Evolutionary conservation across 1,140 invertebrate species (phyloP), one percentile per base, ranked within the genome.

Genomic region (Aphelenchoides besseyi): DNA sequence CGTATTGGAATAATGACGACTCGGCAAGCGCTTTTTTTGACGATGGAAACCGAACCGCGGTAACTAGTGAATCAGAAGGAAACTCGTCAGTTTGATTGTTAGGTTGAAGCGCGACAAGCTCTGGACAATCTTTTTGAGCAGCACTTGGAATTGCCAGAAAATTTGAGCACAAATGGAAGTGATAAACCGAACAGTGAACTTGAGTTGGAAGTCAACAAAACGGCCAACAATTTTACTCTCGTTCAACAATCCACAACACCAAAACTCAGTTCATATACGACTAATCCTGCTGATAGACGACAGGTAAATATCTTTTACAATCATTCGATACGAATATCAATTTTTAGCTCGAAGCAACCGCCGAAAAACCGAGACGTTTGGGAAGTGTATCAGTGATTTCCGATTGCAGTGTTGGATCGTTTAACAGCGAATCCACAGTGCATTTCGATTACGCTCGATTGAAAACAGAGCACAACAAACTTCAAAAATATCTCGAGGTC

Each of bases 401-500:
- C 23, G 69, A 70, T 54, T 33, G 61, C 26, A 63, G 59, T 59
- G 36, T 74, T 55, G 41, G 54, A 30, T 74, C 59, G 8, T 64
- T 77, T 55, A 35, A 59, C 33, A 77, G 64, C 29, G 79, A 80
- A 48, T 3, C 55, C 16, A 81, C 76, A 18, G 61, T 80, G 35
- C 76, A 81, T 30, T 66, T 79, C 9, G 77, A 79, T 61, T 80
- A 80, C 29, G 12, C 75, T 1, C 64, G 77, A 53, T 37, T 79
- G 23, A 80, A 79, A 57, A 16, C 71, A 16, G 78, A 79, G 48
- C 78, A 79, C 54, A 57, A 52, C 18, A 79, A 79, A 66, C 18
- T 79, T 23, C 74, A 80, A 35, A 66, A 72, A 35, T 68, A 80
- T 52, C 70, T 80, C 59, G 77, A 78, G 37, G 77, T 78, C 5